Conservation (phyloP, 2,888 invertebrate species). For the Morpho helenor region DNA sequence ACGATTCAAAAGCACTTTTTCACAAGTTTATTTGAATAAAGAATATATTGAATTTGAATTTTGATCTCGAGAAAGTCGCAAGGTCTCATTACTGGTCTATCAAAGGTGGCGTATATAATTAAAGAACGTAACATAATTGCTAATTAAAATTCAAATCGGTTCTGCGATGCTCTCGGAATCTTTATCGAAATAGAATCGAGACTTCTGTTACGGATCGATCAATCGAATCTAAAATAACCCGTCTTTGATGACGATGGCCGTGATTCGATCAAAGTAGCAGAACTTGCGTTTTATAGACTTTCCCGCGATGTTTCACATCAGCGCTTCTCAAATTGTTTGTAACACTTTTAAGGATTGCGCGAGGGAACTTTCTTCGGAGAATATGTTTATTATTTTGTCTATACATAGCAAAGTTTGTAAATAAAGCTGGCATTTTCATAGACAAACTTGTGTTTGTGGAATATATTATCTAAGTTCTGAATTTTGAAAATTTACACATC, state of each 20-base stretch:
- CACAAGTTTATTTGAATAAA: too few species aligned
- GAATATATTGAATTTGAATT: too few species aligned
- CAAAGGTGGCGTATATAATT: background rate
- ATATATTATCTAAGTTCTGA: too few species aligned
- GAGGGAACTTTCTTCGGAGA: too few species aligned
- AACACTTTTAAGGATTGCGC: too few species aligned
- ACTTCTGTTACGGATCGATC: slow-evolving; percentile 47
- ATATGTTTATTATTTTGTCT: background rate
- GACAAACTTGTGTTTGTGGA: too few species aligned
- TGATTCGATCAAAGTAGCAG: slow-evolving; percentile 50
- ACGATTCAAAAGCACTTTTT: too few species aligned
- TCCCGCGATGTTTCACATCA: slow-evolving; percentile 5
- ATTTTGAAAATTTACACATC: too few species aligned
- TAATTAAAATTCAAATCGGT: slow-evolving; percentile 6
- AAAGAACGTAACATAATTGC: slow-evolving; percentile 1
- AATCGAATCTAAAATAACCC: slow-evolving; percentile 46
- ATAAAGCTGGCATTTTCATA: too few species aligned
- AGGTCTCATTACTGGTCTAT: too few species aligned
- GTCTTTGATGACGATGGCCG: slow-evolving; percentile 50
- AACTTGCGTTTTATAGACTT: slow-evolving; percentile 38
- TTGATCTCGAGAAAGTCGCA: too few species aligned
- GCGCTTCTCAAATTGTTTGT: slow-evolving; percentile 1
- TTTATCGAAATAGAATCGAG: slow-evolving; percentile 33
- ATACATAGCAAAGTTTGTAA: too few species aligned
- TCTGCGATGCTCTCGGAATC: slow-evolving; percentile 23